Conservation (phyloP, 1,140 invertebrate genomes). For the Hyles vespertilio region DNA sequence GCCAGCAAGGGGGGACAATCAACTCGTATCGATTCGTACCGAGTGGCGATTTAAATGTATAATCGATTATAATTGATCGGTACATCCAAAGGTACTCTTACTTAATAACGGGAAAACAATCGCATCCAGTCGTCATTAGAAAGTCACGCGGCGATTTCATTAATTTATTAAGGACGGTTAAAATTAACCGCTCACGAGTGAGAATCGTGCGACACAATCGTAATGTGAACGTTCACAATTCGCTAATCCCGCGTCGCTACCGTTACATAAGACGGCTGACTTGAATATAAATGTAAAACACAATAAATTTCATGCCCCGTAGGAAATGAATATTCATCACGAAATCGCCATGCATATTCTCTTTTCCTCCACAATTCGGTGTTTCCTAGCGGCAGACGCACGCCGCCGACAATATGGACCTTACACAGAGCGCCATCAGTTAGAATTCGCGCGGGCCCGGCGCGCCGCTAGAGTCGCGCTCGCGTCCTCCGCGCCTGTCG, state of each 20-base stretch:
- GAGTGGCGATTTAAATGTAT: too few species aligned
- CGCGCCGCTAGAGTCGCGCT: conserved; percentile 35
- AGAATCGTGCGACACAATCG: conserved; percentile 40
- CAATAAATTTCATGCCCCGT: conserved; percentile 76
- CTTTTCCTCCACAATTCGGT: conserved; percentile 65
- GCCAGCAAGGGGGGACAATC: too few species aligned
- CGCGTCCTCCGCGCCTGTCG: conserved; percentile 60
- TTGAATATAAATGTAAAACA: conserved; percentile 76
- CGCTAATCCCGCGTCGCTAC: conserved; percentile 71
- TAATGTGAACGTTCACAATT: conserved; percentile 67
- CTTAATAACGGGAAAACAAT: conserved; percentile 31
- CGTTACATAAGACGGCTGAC: conserved; percentile 74
- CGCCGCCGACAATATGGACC: conserved; percentile 45
- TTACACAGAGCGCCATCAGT: conserved; percentile 43
- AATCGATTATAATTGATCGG: too few species aligned
- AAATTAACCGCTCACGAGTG: conserved; percentile 45
- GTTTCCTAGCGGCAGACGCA: conserved; percentile 36
- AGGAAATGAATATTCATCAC: conserved; percentile 76
- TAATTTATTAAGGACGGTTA: conserved; percentile 45
- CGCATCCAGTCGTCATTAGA: conserved; percentile 30
- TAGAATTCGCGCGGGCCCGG: conserved; percentile 40
- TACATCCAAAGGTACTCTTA: not conserved
- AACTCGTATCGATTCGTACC: too few species aligned
- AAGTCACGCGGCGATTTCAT: conserved; percentile 40
- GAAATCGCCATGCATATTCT: conserved; percentile 75